Base-by-base conservation (phyloP, 2,113 vertebrate species). In the Marmota flaviventris region DNA sequence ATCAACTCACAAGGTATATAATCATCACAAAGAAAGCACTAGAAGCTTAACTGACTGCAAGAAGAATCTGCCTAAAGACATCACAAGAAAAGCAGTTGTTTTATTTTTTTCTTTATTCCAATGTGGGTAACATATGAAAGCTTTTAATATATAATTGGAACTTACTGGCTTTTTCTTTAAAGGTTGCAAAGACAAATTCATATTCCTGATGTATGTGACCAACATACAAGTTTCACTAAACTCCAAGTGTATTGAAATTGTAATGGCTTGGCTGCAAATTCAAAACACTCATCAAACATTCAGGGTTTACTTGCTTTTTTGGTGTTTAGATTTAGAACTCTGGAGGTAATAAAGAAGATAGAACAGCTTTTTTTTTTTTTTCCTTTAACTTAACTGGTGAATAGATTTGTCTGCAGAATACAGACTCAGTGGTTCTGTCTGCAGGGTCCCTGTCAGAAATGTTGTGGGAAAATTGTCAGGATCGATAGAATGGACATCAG, bases 141-240 rank as follows among this genome's bases (percentile, higher is more conserved):
- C 42, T 89, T 97, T 96, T 85, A 73, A 91, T 95, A 91, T 91
- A 67, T 77, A 85, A 85, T 73, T 69, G 90, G 32, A n/a, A 90
- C 32, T 81, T 93, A 77, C 29, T 91, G 34, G 13, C 51, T 84
- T 97, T 97, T 95, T 69, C 29, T 70, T 84, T 92, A 75, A 96
- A 97, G 39, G 11, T 86, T 96, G 8, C 51, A 92, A 84, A 83
- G 83, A 88, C 24, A 93, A 37, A 94, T 85, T 81, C 48, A 4
- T 92, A 88, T 70, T 87, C 82, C 37, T 5, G 81, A 85, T 94
- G 32, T 90, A 16, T 70, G 51, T 95, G 73, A 91, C 94, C 63
- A 89, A 72, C 82, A 85, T 3, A 79, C 27, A 96, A 45, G 27
- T 96, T 97, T 97, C 72, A 94, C 39, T 84, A 91, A 82, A 85